phyloP scores from a whole-genome alignment of 2,797 vertebrate genomes.

The Hydrocynus forskahlii region DNA sequence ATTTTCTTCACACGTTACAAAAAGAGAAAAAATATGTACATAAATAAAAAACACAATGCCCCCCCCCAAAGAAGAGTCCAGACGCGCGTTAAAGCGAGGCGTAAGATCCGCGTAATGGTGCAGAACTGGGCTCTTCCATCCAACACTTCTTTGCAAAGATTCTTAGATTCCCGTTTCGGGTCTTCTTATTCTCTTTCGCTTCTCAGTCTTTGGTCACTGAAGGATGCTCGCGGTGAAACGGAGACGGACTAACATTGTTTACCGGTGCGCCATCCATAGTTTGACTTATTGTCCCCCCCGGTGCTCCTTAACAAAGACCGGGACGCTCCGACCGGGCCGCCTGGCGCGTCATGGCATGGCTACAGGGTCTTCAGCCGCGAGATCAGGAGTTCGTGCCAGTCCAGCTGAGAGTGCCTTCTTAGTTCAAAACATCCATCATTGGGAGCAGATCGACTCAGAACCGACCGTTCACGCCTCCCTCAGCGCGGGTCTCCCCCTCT shows the following conservation, averaged over 20 bases:
- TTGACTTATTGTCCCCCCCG: slow-evolving; percentile 10
- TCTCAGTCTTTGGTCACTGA: slow-evolving; percentile 57
- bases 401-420: neutral
- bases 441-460: neutral
- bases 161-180: neutral
- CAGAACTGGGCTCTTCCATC: slow-evolving; percentile 47
- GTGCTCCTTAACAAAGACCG: slow-evolving; percentile 7
- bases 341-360: slow-evolving; percentile 62
- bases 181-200: too few relatives aligned
- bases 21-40: too few relatives aligned
- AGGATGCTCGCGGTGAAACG: slow-evolving; percentile 4
- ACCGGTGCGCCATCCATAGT: slow-evolving; percentile 32
- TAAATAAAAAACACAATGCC: too few relatives aligned
- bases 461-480: too few relatives aligned
- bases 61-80: too few relatives aligned
- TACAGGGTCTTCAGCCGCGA: slow-evolving; percentile 22
- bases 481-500: slow-evolving; percentile 44
- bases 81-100: too few relatives aligned
- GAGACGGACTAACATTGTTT: slow-evolving; percentile 21
- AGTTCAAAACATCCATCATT: slow-evolving; percentile 60
- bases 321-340: slow-evolving; percentile 49
- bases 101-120: slow-evolving; percentile 39
- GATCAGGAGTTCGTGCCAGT: slow-evolving; percentile 40
- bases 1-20: slow-evolving; percentile 59
- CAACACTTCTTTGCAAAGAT: slow-evolving; percentile 33